Percentiles rank a stretch among this genome's conserved stretches.
Evolutionary conservation across 1,140 invertebrate species (phyloP).

Genomic region (Triops cancriformis): DNA sequence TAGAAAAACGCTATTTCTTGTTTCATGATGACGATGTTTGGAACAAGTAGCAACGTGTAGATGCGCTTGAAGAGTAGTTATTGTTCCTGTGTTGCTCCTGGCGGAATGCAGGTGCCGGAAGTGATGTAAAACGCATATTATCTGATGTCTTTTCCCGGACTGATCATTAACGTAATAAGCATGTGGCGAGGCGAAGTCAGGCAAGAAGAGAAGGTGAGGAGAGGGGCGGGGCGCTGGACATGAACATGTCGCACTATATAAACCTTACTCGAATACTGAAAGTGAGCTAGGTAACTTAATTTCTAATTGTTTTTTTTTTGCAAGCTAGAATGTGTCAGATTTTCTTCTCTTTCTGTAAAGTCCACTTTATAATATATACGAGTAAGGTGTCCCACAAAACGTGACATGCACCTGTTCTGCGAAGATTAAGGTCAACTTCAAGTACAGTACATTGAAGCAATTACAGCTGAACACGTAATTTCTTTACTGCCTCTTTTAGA

Average conservation of each 20-base stretch:
- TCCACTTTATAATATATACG: too few species aligned
- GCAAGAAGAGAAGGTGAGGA: not conserved
- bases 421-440: too few species aligned
- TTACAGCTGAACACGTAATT: too few species aligned
- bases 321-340: too few species aligned
- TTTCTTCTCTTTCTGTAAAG: not conserved
- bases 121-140: not conserved
- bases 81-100: not conserved
- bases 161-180: constrained; percentile 6
- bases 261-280: not conserved
- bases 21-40: not conserved
- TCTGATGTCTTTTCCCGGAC: not conserved
- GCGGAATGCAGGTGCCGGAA: not conserved
- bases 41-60: not conserved
- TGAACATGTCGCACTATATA: not conserved
- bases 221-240: not conserved
- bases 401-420: too few species aligned
- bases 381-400: too few species aligned
- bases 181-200: not conserved
- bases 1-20: not conserved
- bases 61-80: not conserved
- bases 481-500: too few species aligned
- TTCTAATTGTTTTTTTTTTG: not conserved
- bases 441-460: too few species aligned
- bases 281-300: not conserved